A percentile compares a stretch with the other conserved stretches of the same genome.
phyloP scores from a whole-genome alignment of 2,113 vertebrate genomes.

The Clinocottus analis region DNA sequence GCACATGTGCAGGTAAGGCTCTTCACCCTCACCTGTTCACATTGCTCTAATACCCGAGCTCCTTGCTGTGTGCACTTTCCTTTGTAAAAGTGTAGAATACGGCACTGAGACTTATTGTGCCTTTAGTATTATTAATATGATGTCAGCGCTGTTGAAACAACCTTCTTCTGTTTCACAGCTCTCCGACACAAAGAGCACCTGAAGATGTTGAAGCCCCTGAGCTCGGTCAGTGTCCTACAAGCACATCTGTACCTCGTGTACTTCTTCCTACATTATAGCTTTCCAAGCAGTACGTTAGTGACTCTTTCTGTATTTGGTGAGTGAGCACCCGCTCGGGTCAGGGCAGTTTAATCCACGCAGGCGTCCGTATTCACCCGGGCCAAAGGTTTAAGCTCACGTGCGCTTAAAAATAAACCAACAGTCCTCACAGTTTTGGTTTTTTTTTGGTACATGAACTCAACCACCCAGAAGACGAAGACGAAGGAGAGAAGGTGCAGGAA shows the following conservation, averaged over 20 bases:
- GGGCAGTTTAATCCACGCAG: conserved; percentile 31
- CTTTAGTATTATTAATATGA: background rate
- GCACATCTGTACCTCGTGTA: background rate
- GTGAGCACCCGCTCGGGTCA: conserved; percentile 21
- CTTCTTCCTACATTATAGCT: background rate
- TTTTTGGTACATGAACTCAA: conserved; percentile 17
- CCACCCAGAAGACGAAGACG: conserved; percentile 10
- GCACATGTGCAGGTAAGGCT: conserved; percentile 84
- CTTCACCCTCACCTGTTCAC: conserved; percentile 67
- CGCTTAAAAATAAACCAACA: conserved; percentile 25
- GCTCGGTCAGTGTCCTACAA: conserved; percentile 56
- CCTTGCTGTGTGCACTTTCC: background rate
- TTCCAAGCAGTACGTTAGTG: conserved; percentile 5
- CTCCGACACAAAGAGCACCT: conserved; percentile 21
- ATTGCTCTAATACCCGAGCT: conserved; percentile 22
- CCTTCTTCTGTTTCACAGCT: conserved; percentile 46
- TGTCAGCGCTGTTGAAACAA: background rate
- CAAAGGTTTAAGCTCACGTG: conserved; percentile 24
- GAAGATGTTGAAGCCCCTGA: conserved; percentile 7
- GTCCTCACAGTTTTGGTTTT: background rate
- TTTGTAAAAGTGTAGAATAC: background rate
- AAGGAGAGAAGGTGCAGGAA: conserved; percentile 16
- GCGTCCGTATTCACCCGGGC: conserved; percentile 11
- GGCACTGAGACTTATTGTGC: background rate
- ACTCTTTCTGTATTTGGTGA: conserved; percentile 4